Base-by-base conservation (phyloP, 2,888 invertebrate genomes). In the Eupithecia pulchellata region DNA sequence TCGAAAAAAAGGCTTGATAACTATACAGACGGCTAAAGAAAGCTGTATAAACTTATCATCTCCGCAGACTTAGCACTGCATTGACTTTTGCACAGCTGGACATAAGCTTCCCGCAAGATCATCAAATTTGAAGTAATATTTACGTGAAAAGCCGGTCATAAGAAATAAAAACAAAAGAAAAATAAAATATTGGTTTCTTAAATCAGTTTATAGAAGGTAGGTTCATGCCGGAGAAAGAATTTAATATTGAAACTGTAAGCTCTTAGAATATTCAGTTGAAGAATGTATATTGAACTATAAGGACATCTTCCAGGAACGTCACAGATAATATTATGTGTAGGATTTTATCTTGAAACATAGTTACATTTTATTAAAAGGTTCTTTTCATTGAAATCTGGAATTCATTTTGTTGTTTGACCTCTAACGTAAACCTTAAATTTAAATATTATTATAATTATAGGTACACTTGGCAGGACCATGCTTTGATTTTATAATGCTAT, bases 231-330 rank as follows among this genome's bases (percentile, higher is more conserved):
- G 84, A 86, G 79, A 81, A 84, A 86, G 90, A 92, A 91, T 91
- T 91, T 90, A 88, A 92, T 92, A 92, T 91, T 85, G 85, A 82
- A 85, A 84, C 74, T 77, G 82, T 84, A 85, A 84, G 86, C 82
- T 83, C 82, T 87, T 86, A 81, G 85, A 87, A 90, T 89, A 91
- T 91, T 88, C 86, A 81, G 80, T 81, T 77, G 77, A 72, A 81
- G 84, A 85, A 87, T 88, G 83, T 86, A 17, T 68, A 71, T 73
- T 64, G 32, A 68, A 73, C 25, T 29, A 62, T 64, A 42, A 63
- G 60, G 30, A 60, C 57, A 55, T 57, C 57, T 52, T 25, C 25
- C 25, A 52, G 52, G 11, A 25, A 8, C 25, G 20, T 25, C 52
- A 11, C 47, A 20, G 47, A 47, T n/a, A 2, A 42, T 42, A 4